Evolutionary conservation across 2,797 vertebrate genomes (phyloP).

Genomic region (Oreonectes daqikongensis): DNA sequence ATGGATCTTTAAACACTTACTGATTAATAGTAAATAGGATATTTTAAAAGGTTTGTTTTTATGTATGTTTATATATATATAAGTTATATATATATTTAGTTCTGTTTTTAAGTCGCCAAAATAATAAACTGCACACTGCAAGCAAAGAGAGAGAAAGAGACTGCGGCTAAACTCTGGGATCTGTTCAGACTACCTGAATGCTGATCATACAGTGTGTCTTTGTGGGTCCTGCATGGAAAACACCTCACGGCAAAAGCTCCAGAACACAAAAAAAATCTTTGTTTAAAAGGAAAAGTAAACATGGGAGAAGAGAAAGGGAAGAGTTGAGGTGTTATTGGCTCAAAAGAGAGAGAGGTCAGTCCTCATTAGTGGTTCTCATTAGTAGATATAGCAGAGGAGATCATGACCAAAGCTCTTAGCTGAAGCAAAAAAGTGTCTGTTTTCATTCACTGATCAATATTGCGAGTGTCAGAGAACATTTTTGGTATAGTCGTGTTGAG

Average conservation of each 20-base stretch:
- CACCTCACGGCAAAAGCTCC: background rate
- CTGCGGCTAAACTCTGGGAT: background rate
- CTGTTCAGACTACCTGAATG: background rate
- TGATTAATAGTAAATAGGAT: too few species aligned
- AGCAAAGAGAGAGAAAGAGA: background rate
- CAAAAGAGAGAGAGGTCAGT: slow-evolving; percentile 32
- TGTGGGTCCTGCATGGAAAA: background rate
- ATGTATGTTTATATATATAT: background rate
- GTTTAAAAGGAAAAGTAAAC: slow-evolving; percentile 14
- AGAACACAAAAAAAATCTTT: background rate
- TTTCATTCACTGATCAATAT: slow-evolving; percentile 15
- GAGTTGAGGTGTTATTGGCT: slow-evolving; percentile 29
- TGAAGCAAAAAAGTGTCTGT: background rate
- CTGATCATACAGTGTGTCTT: background rate
- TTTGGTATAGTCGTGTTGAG: slow-evolving; percentile 1
- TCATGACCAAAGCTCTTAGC: slow-evolving; percentile 1
- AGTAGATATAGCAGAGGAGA: slow-evolving; percentile 15
- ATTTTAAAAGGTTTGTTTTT: too few species aligned
- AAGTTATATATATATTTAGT: slow-evolving; percentile 24
- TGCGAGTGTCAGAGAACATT: background rate
- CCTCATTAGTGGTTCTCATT: slow-evolving; percentile 39
- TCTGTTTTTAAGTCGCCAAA: slow-evolving; percentile 51
- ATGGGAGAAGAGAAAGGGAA: background rate
- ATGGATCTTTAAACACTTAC: too few species aligned
- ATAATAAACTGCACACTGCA: slow-evolving; percentile 36